A percentile compares a stretch with the other conserved stretches of the same genome.
phyloP scores from a whole-genome alignment of 2,797 vertebrate genomes.

The Sphaeramia orbicularis region DNA sequence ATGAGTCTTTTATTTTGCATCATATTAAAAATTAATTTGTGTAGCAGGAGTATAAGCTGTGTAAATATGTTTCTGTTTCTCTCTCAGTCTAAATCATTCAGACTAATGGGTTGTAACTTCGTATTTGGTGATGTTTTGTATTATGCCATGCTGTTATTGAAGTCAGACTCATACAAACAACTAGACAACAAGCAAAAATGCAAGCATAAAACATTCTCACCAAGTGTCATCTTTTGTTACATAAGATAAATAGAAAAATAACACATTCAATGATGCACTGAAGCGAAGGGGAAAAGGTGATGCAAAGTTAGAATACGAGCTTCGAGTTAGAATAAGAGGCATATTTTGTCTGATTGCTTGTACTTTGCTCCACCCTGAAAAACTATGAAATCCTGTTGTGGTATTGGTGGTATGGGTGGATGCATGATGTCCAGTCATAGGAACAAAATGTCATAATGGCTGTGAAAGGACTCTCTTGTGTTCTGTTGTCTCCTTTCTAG shows the following conservation, averaged over 20 bases:
- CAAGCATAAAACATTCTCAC: constrained; percentile 29
- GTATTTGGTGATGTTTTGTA: constrained; percentile 3
- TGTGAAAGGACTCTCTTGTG: constrained; percentile 77
- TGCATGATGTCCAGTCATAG: constrained; percentile 57
- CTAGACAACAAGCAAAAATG: constrained; percentile 41
- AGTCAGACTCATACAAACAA: constrained; percentile 30
- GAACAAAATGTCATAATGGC: constrained; percentile 67
- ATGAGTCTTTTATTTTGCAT: background rate
- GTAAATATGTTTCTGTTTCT: constrained; percentile 3
- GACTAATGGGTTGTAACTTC: constrained; percentile 3
- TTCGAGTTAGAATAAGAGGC: background rate
- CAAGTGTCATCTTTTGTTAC: constrained; percentile 56
- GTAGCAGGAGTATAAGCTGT: constrained; percentile 5
- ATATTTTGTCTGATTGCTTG: background rate
- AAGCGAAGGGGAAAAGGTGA: constrained; percentile 16
- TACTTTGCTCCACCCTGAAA: constrained; percentile 2
- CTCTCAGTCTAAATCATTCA: constrained; percentile 2
- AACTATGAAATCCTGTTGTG: constrained; percentile 29
- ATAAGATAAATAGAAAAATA: constrained; percentile 44
- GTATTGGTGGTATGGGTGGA: constrained; percentile 48
- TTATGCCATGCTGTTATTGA: constrained; percentile 11
- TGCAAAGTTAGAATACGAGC: constrained; percentile 17
- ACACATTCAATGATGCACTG: constrained; percentile 19
- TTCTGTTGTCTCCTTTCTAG: constrained; percentile 32
- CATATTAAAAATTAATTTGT: constrained; percentile 6